phyloP scores from a whole-genome alignment of 1,140 invertebrate species.

The Bathynomus jamesi region DNA sequence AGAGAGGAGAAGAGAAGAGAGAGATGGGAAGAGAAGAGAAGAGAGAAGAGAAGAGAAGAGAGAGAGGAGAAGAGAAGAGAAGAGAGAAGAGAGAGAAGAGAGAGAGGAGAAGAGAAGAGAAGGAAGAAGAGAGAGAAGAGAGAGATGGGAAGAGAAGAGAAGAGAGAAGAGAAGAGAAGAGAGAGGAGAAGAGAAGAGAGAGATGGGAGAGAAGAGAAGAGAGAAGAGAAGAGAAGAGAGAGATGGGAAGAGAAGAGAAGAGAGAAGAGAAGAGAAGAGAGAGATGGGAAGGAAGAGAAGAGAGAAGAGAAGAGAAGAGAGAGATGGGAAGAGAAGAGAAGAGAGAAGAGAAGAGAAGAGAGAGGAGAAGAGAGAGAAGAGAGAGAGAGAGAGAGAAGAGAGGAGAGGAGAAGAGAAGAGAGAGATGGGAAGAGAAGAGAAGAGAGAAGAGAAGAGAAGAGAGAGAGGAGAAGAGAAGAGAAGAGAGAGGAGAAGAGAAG shows the following conservation, averaged over 20 bases:
- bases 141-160: too few species aligned
- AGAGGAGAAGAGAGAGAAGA: background rate
- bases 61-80: background rate
- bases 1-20: background rate
- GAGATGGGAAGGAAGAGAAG: background rate
- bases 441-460: background rate
- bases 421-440: slow-evolving; percentile 3
- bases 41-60: background rate
- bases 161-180: background rate
- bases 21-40: background rate
- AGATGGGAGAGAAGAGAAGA: too few species aligned
- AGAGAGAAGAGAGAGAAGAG: background rate
- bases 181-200: background rate
- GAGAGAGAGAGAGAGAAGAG: background rate
- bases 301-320: background rate
- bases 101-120: background rate
- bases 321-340: background rate
- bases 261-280: background rate
- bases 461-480: background rate
- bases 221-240: background rate
- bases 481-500: background rate
- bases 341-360: background rate
- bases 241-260: background rate
- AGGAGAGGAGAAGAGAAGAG: background rate
- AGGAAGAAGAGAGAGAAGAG: background rate